Percentiles rank a stretch among this genome's conserved stretches.
Evolutionary conservation across 2,888 invertebrate genomes (phyloP).

Genomic region (Homarus gammarus): DNA sequence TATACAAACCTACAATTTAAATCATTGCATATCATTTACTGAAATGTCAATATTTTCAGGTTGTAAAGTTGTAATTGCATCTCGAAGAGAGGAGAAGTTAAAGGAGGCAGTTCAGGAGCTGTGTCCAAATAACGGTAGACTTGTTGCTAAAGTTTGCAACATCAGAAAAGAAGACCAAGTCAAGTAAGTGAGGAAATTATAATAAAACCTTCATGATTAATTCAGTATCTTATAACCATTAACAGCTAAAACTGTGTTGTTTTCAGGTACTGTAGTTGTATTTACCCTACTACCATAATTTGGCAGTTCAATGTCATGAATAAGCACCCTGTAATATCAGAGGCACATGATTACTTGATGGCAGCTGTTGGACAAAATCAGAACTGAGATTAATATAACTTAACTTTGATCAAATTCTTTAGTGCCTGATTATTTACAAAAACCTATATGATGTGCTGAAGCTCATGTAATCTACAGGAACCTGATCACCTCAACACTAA

Average conservation of each 20-base stretch:
- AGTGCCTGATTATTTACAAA: too few species aligned
- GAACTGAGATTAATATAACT: too few species aligned
- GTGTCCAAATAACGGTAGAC: constrained; percentile 76
- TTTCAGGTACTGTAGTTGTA: too few species aligned
- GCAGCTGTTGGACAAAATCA: too few species aligned
- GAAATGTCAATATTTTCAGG: constrained; percentile 78
- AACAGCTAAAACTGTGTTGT: too few species aligned
- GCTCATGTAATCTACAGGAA: constrained; percentile 23
- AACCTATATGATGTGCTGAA: not conserved
- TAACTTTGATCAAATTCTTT: too few species aligned
- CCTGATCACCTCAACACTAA: constrained; percentile 51
- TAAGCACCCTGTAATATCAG: too few species aligned
- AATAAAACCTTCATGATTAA: not conserved
- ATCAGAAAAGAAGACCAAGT: constrained; percentile 81
- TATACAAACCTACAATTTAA: too few species aligned
- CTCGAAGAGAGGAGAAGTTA: constrained; percentile 80
- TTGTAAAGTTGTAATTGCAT: constrained; percentile 81
- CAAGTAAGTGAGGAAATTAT: constrained; percentile 76
- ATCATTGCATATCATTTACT: too few species aligned
- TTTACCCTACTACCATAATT: too few species aligned
- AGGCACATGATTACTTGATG: too few species aligned
- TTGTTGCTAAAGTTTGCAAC: constrained; percentile 80
- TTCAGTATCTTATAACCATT: not conserved
- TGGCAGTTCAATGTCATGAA: too few species aligned
- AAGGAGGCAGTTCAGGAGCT: constrained; percentile 78